Evolutionary conservation across 1,140 invertebrate genomes (phyloP), one percentile per base, ranked within the genome.

Genomic region (Mercenaria mercenaria): DNA sequence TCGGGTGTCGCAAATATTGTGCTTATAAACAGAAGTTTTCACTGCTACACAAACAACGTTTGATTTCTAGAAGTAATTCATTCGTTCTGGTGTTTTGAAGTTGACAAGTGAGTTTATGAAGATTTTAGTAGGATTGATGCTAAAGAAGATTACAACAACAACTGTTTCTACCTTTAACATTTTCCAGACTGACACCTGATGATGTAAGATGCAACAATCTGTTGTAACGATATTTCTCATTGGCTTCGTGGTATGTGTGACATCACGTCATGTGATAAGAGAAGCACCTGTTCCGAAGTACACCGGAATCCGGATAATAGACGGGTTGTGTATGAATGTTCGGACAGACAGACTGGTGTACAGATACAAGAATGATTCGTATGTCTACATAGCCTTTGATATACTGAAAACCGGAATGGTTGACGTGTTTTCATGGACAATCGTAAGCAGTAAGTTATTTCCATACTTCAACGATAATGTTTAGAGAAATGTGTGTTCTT

Each of bases 381-480:
- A 83, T 61, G 80, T 84, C 4, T 89, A 76, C 52, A 83, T 89
- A 6, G 88, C 88, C 11, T 89, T 89, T 61, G 88, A 89, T 37
- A 77, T 43, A 23, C 50, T 89, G 50, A 89, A 89, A 29, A 83
- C 50, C 3, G 88, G 88, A 8, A 83, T 41, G 41, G 88, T 83
- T 18, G 80, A 83, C 34, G 59, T 83, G 13, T 89, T 80, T 29
- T 52, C 79, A 29, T 89, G 87, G 87, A 32, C 50, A 3, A 59
- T 89, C 47, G 15, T 52, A 15, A 41, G 47, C 13, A 15, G 85
- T 88, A 59, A 88, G 74, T 56, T 11, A n/a, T n/a, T n/a, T n/a
- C n/a, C n/a, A n/a, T n/a, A n/a, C 13, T 52, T 15, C 3, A 6
- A n/a, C n/a, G n/a, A n/a, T n/a, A n/a, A n/a, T n/a, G n/a, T n/a